A percentile compares a stretch with the other conserved stretches of the same genome.
phyloP scores from a whole-genome alignment of 2,888 invertebrate genomes.

The Eristalinus sepulchralis region DNA sequence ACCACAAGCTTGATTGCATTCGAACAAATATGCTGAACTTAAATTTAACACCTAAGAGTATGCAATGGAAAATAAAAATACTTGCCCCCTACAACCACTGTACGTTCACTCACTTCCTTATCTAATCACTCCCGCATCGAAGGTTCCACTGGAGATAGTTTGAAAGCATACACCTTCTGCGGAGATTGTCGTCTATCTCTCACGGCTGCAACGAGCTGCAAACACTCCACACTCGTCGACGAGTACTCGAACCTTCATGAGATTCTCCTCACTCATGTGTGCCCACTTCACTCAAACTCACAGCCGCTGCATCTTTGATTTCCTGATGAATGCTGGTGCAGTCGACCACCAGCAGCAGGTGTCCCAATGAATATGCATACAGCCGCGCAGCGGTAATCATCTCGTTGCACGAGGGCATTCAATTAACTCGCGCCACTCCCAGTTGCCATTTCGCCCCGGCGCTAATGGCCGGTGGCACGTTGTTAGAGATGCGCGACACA shows the following conservation, averaged over 20 bases:
- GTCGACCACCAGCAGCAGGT: background rate
- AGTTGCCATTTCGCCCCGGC: too few species aligned
- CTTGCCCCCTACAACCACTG: background rate
- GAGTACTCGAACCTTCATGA: background rate
- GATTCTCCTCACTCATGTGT: background rate
- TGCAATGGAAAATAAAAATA: background rate
- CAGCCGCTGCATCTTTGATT: background rate
- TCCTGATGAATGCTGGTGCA: background rate
- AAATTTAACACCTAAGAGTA: background rate
- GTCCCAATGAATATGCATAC: background rate
- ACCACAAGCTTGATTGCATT: background rate
- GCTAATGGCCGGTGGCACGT: background rate
- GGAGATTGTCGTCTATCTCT: background rate
- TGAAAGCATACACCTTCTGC: background rate
- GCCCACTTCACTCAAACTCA: background rate
- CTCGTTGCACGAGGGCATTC: background rate
- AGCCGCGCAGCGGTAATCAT: background rate
- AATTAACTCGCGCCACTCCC: background rate
- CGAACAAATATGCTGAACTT: background rate
- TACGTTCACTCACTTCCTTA: background rate
- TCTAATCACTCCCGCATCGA: background rate
- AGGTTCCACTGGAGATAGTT: background rate
- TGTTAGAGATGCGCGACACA: conserved; percentile 7
- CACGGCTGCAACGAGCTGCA: background rate
- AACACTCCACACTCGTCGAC: background rate